These are phyloP conservation scores for Todiramphus saurophagus DNA, from an alignment of 2,113 vertebrate species.

Conservation along the genomic window DNA sequence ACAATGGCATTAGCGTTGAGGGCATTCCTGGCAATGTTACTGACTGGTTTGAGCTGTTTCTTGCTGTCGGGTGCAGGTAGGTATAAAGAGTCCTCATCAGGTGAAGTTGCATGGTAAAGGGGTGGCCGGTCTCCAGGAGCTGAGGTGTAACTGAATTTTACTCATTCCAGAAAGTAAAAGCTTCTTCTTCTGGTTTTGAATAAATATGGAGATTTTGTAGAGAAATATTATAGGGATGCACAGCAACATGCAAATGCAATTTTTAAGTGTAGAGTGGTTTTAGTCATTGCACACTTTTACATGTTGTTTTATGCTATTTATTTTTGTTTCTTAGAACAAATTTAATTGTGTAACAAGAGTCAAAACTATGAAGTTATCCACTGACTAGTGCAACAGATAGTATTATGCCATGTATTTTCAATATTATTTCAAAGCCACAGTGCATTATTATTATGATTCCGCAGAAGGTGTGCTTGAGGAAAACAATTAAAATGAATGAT, in stretches of 20 bases:
- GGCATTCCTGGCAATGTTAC: background rate
- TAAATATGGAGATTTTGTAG: background rate
- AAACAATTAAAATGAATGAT: background rate
- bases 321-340: background rate
- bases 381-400: background rate
- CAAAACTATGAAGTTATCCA: background rate
- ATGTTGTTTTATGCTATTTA: background rate
- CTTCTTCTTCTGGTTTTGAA: background rate
- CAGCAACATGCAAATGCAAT: background rate
- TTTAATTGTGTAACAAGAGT: background rate
- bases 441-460: background rate
- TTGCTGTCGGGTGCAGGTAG: background rate
- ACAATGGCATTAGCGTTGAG: background rate
- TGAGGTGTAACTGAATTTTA: background rate
- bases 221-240: background rate
- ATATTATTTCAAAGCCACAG: background rate
- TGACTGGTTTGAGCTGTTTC: background rate
- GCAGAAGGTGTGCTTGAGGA: background rate
- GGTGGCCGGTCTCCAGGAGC: background rate
- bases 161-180: background rate
- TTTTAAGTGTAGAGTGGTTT: background rate
- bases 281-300: background rate
- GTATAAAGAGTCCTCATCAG: background rate
- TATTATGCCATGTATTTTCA: background rate
- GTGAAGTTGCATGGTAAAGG: background rate